phyloP scores from a whole-genome alignment of 1,140 invertebrate genomes.

The Aphelinus certus region DNA sequence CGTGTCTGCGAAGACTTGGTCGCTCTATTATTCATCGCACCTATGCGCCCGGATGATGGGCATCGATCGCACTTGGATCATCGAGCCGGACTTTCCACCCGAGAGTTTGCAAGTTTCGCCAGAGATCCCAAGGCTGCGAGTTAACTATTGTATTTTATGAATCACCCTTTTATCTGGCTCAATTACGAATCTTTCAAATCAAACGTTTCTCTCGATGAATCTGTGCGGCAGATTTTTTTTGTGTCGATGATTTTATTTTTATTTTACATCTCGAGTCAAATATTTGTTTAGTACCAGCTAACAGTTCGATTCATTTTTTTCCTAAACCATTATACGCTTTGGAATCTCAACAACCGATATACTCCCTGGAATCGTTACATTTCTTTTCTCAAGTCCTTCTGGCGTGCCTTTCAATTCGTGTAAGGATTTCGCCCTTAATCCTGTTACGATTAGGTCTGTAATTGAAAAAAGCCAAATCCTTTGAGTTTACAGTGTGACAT shows the following conservation, averaged over 20 bases:
- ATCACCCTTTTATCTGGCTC: too few relatives aligned
- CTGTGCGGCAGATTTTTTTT: too few relatives aligned
- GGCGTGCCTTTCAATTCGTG: not conserved
- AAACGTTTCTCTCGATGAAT: too few relatives aligned
- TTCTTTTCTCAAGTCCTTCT: not conserved
- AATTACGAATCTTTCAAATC: too few relatives aligned
- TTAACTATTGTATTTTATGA: too few relatives aligned
- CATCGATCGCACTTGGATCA: not conserved
- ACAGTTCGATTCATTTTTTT: too few relatives aligned
- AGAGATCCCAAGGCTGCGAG: too few relatives aligned
- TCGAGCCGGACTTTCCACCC: not conserved
- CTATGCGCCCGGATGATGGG: constrained; percentile 10
- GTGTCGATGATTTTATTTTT: too few relatives aligned
- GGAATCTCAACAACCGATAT: too few relatives aligned
- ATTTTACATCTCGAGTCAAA: too few relatives aligned
- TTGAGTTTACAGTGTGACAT: constrained; percentile 31
- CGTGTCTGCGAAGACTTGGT: constrained; percentile 52
- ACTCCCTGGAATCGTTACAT: constrained; percentile 2
- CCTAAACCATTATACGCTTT: too few relatives aligned
- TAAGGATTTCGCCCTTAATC: constrained; percentile 16
- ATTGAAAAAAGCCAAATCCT: constrained; percentile 35
- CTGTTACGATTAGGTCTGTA: constrained; percentile 34
- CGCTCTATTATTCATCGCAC: constrained; percentile 57
- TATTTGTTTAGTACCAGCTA: too few relatives aligned
- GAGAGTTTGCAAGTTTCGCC: not conserved